Evolutionary conservation across 1,140 invertebrate species (phyloP).

Genomic region (Diorhabda sublineata): DNA sequence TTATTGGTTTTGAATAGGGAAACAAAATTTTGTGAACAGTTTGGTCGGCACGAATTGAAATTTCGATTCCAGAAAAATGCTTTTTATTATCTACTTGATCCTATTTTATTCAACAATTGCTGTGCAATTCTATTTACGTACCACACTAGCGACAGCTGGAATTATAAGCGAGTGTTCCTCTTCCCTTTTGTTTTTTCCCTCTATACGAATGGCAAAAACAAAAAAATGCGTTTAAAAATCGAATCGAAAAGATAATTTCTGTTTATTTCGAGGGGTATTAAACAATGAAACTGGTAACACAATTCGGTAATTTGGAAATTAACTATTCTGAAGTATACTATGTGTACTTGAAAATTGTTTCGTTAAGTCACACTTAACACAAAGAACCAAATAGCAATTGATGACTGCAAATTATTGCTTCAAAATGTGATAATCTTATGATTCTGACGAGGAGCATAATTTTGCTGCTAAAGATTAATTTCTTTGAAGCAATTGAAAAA

Average conservation of each 20-base stretch:
- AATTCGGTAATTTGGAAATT: not conserved
- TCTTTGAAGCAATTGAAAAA: no score
- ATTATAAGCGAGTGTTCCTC: conserved; percentile 5
- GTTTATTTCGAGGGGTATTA: not conserved
- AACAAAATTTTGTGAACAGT: not conserved
- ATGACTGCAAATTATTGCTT: no score
- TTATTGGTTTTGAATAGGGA: no score
- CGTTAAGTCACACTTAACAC: no score
- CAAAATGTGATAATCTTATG: no score
- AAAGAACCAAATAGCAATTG: no score
- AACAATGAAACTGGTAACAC: not conserved
- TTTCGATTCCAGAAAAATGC: not conserved
- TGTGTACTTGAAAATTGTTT: no score
- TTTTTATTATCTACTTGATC: conserved; percentile 12
- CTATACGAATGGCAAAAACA: not conserved
- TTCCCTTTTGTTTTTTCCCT: not conserved
- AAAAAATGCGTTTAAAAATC: not conserved
- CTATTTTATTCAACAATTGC: conserved; percentile 10
- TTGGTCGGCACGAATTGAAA: conserved; percentile 3
- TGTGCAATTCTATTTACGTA: not conserved
- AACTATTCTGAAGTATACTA: no score
- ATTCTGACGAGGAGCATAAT: no score
- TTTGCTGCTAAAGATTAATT: no score
- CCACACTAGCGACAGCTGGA: conserved; percentile 5
- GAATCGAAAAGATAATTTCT: not conserved